These are phyloP conservation scores for Ctenopoma kingsleyae DNA, from an alignment of 2,797 vertebrate genomes.

Conservation along the genomic window DNA sequence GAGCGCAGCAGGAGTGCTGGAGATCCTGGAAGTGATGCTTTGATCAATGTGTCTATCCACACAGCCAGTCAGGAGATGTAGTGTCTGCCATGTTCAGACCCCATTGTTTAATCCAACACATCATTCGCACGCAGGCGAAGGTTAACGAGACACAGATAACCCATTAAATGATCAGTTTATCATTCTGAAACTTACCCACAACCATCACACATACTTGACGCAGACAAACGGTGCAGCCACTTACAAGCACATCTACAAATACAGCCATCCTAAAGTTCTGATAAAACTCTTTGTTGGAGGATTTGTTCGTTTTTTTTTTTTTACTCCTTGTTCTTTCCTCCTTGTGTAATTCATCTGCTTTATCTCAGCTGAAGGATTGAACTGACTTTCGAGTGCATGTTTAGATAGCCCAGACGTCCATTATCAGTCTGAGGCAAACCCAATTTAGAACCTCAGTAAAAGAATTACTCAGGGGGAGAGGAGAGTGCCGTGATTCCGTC, in stretches of 20 bases:
- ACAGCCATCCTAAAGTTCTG: slow-evolving; percentile 2
- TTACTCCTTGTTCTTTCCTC: slow-evolving; percentile 44
- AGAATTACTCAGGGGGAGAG: slow-evolving; percentile 60
- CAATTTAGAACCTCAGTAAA: slow-evolving; percentile 61
- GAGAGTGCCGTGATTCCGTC: slow-evolving; percentile 44
- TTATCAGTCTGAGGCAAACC: slow-evolving; percentile 74
- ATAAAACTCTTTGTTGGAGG: slow-evolving; percentile 30
- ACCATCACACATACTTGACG: neutral
- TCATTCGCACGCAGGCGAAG: slow-evolving; percentile 63
- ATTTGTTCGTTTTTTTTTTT: neutral
- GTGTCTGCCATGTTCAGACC: slow-evolving; percentile 48
- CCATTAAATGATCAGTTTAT: slow-evolving; percentile 65
- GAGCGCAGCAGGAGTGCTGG: slow-evolving; percentile 35
- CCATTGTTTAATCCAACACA: slow-evolving; percentile 64
- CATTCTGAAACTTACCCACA: slow-evolving; percentile 33
- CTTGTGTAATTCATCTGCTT: slow-evolving; percentile 64
- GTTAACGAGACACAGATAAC: slow-evolving; percentile 69
- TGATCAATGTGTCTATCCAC: slow-evolving; percentile 62
- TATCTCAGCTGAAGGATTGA: slow-evolving; percentile 62
- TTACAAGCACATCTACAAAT: slow-evolving; percentile 11
- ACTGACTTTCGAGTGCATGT: slow-evolving; percentile 66
- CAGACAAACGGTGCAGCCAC: slow-evolving; percentile 4
- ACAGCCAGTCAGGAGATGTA: slow-evolving; percentile 53
- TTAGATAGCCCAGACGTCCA: slow-evolving; percentile 71
- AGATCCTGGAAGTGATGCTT: slow-evolving; percentile 57